A percentile compares a stretch with the other conserved stretches of the same genome.
phyloP scores from a whole-genome alignment of 2,797 vertebrate species.

The Enteromius fasciolatus region DNA sequence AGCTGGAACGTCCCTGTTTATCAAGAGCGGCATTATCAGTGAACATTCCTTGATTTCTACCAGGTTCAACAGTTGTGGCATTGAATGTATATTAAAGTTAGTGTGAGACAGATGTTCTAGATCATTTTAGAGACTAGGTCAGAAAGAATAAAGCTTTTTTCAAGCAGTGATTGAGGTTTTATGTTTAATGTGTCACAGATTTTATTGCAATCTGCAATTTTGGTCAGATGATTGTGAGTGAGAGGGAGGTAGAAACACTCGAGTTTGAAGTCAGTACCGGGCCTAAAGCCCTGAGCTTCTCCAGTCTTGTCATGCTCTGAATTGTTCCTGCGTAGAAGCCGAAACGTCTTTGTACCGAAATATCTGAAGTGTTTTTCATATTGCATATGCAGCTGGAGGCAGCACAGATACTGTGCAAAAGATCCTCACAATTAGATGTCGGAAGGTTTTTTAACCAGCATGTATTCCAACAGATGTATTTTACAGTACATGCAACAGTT shows the following conservation, averaged over 20 bases:
- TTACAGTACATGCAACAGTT: background rate
- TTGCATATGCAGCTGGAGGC: constrained; percentile 52
- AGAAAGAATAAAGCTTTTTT: background rate
- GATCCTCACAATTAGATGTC: constrained; percentile 45
- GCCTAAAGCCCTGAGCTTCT: constrained; percentile 57
- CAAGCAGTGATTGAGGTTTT: background rate
- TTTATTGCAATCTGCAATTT: too few relatives aligned
- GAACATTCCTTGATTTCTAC: background rate
- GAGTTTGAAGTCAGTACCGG: constrained; percentile 41
- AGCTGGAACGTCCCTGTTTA: background rate
- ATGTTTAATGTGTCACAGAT: background rate
- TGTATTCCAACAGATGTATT: background rate
- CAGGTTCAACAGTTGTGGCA: background rate
- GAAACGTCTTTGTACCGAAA: constrained; percentile 66
- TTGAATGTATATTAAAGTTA: background rate
- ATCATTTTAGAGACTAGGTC: background rate
- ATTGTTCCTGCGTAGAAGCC: constrained; percentile 62
- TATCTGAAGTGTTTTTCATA: constrained; percentile 69
- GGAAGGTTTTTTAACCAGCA: background rate
- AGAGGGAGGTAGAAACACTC: constrained; percentile 5
- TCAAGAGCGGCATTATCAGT: background rate
- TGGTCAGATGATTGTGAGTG: background rate
- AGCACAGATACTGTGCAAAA: constrained; percentile 51
- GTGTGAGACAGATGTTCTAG: background rate
- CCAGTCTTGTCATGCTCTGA: constrained; percentile 68